Base-by-base conservation (phyloP, 2,888 invertebrate genomes). In the Pedicia rivosa region DNA sequence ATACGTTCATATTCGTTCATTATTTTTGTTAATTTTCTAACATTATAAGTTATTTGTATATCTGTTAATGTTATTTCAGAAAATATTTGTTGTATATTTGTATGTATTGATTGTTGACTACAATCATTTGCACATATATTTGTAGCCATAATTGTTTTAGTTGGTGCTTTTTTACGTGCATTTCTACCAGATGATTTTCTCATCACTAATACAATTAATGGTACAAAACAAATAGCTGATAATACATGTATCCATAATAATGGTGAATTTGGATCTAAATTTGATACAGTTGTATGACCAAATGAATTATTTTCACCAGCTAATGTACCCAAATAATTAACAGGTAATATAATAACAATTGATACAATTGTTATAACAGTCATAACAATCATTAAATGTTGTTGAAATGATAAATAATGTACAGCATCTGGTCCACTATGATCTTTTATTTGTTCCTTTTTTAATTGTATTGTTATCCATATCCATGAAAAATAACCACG, bases 391-490 rank as follows among this genome's bases (percentile, higher is more conserved):
- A 95, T 80, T 37, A 94, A 68, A 61, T 94, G 87, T 47, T 86
- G 72, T 61, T 94, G 91, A 59, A 95, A 95, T 9, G 86, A 82
- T 40, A 94, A 66, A 59, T 95, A 95, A 58, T 92, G 82, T 22
- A 90, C 75, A 10, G 94, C 92, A 66, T 95, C 94, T 0, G 81
- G 80, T 0, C 94, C 94, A 51, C 84, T 82, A 56, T 84, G 79
- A 38, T 72, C 64, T 30, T 78, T 64, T 32, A 90, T 78, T 44
- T 75, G 70, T 42, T 74, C 73, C 35, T 72, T 70, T 59, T 77
- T 80, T 30, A 92, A 68, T 53, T 72, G 76, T 50, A 90, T 81
- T 42, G 88, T 82, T 16, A 83, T 80, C 20, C 77, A 71, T 29
- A 92, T 74, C 91, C 92, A 92, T 6, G 81, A 74, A 53, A 82